Evolutionary conservation across 2,113 vertebrate species (phyloP), one percentile per base, ranked within the genome.

Genomic region (Rhinolophus sinicus): DNA sequence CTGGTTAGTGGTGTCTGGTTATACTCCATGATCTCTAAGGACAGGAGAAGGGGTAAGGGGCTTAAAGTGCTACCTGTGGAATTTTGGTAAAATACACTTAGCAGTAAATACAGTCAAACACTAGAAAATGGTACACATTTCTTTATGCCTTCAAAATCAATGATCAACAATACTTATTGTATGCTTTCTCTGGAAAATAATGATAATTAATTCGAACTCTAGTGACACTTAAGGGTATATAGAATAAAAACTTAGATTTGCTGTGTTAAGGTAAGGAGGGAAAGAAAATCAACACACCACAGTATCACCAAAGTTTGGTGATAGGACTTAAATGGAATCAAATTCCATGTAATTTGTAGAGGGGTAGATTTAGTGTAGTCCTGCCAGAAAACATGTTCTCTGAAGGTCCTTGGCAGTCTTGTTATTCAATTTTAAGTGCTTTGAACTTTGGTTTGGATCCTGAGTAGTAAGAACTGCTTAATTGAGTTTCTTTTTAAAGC

Each of bases 381-480:
- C 24, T 82, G 54, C 12, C 77, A 82, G n/a, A 89, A 93, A 90
- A 26, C 52, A 56, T 80, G 14, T 81, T 88, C 54, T 94, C 67
- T 52, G 33, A 95, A 94, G 84, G 85, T 84, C n/a, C 21, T 85
- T 67, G 47, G 22, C 30, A 84, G 35, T 19, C 33, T 44, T 81
- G 19, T 72, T 33, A 91, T 85, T 78, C 64, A 64, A 60, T 95
- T 92, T 95, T 80, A 96, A 92, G 35, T 85, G 77, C 50, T 92
- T 69, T 97, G 73, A 93, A 93, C 77, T 86, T 94, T 95, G 77
- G 30, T 95, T 96, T 44, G 18, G 35, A 96, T 65, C 38, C 22
- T 44, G 40, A 90, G 60, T 88, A 94, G 94, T 84, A 95, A 95
- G 95, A 87, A 84, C 9, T 84, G 40, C 50, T 70, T 96, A 92